Evolutionary conservation across 2,888 invertebrate species (phyloP).

Genomic region (Drosophila picticornis): DNA sequence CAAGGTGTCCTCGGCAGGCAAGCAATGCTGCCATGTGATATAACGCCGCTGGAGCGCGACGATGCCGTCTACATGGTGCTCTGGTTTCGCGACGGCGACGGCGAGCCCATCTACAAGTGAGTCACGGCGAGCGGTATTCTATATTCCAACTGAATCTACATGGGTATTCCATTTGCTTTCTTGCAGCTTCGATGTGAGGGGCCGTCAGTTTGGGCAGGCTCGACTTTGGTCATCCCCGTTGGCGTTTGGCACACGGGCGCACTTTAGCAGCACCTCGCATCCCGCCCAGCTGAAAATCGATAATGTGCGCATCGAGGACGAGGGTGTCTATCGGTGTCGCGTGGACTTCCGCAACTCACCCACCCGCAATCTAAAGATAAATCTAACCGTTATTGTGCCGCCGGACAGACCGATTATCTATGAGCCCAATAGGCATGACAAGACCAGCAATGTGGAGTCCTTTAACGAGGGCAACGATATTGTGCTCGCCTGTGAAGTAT

Average conservation of each 20-base stretch:
- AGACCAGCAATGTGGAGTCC: slow-evolving; percentile 91
- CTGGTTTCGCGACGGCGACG: slow-evolving; percentile 94
- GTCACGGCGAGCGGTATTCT: slow-evolving; percentile 34
- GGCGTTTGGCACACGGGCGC: slow-evolving; percentile 92
- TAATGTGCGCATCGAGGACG: slow-evolving; percentile 87
- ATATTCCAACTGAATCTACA: background rate
- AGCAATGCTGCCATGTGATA: slow-evolving; percentile 94
- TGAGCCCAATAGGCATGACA: slow-evolving; percentile 91
- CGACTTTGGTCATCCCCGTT: slow-evolving; percentile 93
- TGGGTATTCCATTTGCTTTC: background rate
- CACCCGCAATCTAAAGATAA: slow-evolving; percentile 90
- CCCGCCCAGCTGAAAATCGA: slow-evolving; percentile 92
- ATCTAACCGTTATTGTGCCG: slow-evolving; percentile 92
- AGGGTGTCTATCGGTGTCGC: slow-evolving; percentile 90
- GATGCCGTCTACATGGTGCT: slow-evolving; percentile 95
- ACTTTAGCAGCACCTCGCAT: slow-evolving; percentile 92
- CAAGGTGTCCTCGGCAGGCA: slow-evolving; percentile 93
- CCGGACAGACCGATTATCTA: slow-evolving; percentile 93
- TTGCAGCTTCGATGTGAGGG: slow-evolving; percentile 91
- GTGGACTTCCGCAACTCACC: slow-evolving; percentile 91
- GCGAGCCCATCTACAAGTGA: slow-evolving; percentile 94
- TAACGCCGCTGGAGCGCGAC: slow-evolving; percentile 91
- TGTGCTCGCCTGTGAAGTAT: slow-evolving; percentile 92
- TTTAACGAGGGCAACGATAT: slow-evolving; percentile 95
- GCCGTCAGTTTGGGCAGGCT: slow-evolving; percentile 90